Evolutionary conservation across 2,113 vertebrate genomes (phyloP), one percentile per base, ranked within the genome.

Genomic region (Anser cygnoides): DNA sequence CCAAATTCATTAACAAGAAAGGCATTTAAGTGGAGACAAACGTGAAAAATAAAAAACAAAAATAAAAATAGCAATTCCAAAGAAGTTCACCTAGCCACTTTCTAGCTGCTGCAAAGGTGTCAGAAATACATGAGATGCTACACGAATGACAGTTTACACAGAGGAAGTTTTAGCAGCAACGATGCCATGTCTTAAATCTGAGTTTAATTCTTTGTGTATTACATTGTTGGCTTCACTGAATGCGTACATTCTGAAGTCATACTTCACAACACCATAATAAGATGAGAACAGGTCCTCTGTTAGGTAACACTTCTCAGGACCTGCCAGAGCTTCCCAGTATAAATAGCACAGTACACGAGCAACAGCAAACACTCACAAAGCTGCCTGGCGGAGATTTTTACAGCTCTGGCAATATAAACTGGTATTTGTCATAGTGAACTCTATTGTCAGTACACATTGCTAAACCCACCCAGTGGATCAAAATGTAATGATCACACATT

Each of bases 321-420:
- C 44, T 43, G 90, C 59, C 83, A 95, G 82, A 87, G 43, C 84
- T 95, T 70, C 74, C 80, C 89, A 55, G 37, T 80, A 86, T 68
- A 95, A 96, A 97, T 46, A 94, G 92, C 72, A 91, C 33, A 82
- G 76, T 41, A 84, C 61, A 84, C 3, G 46, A 91, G 84, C 79
- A 93, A 94, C 3, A 95, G 75, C 86, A 95, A 93, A 90, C 59
- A 70, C 41, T 85, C 61, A 94, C 61, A 91, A 92, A 95, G 89
- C 70, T 90, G 82, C 70, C 68, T 84, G 86, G 81, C 83, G 88
- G 87, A 79, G 88, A 92, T 71, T 91, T 89, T 94, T 91, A 91
- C 81, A 95, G 83, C 79, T 59, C 41, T 93, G 84, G 84, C 62
- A 84, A 67, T 54, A 85, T 33, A 87, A 41, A 37, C 49, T 80